A percentile compares a stretch with the other conserved stretches of the same genome.
Evolutionary conservation across 2,113 vertebrate species (phyloP).

Genomic region (Dinomys branickii): DNA sequence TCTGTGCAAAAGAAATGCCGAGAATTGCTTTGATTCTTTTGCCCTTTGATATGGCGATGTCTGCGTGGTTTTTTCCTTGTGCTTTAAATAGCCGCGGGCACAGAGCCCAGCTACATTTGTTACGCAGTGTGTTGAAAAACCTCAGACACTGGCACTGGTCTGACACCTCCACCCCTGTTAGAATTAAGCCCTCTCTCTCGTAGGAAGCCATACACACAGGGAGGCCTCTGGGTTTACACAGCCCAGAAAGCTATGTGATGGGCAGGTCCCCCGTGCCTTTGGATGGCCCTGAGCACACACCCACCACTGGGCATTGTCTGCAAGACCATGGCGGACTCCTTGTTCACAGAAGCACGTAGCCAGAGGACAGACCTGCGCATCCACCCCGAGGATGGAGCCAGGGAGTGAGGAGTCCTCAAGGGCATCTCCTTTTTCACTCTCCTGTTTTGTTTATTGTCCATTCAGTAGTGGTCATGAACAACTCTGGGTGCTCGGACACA

Average conservation of each 20-base stretch:
- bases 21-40: conserved; percentile 15
- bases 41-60: not conserved
- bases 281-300: not conserved
- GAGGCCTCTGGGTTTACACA: not conserved
- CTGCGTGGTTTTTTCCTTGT: not conserved
- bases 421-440: not conserved
- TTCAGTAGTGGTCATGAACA: not conserved
- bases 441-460: not conserved
- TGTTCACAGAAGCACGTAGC: no score
- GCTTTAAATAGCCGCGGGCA: not conserved
- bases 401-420: not conserved
- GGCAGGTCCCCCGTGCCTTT: not conserved
- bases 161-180: not conserved
- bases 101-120: not conserved
- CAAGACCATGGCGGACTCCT: not conserved
- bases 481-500: not conserved
- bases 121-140: not conserved
- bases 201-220: not conserved
- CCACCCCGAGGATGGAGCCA: not conserved
- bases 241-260: not conserved
- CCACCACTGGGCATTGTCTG: not conserved
- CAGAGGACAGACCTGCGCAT: not conserved
- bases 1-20: conserved; percentile 16
- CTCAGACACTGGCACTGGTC: not conserved
- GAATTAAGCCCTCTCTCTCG: not conserved